phyloP scores from a whole-genome alignment of 2,888 invertebrate genomes.

The Agriotes lineatus region DNA sequence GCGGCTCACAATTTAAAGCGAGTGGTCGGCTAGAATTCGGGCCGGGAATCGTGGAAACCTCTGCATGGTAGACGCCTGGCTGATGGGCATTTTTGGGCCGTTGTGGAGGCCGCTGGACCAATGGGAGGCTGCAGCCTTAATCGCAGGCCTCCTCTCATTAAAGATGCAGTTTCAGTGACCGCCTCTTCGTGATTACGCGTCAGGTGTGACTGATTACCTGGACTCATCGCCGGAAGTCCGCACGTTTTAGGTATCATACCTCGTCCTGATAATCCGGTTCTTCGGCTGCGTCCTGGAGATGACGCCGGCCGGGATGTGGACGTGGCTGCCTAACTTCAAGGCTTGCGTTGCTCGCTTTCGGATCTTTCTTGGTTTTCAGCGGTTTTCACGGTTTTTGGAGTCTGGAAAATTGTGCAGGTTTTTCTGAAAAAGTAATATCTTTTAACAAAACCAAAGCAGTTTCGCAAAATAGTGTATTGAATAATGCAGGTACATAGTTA shows the following conservation, averaged over 20 bases:
- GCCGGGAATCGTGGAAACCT: conserved; percentile 54
- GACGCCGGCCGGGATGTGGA: conserved; percentile 17
- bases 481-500: no score
- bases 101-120: conserved; percentile 55
- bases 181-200: conserved; percentile 67
- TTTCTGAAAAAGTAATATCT: no score
- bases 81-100: conserved; percentile 58
- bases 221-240: conserved; percentile 63
- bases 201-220: conserved; percentile 66
- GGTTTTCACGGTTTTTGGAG: no score
- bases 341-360: conserved; percentile 2
- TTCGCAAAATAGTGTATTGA: no score
- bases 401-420: no score
- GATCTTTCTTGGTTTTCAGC: neutral
- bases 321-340: conserved; percentile 38
- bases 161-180: conserved; percentile 61
- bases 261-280: conserved; percentile 56
- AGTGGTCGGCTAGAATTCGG: conserved; percentile 51
- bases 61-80: conserved; percentile 52
- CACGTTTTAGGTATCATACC: conserved; percentile 52
- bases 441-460: no score
- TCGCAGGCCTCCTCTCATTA: conserved; percentile 62
- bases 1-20: conserved; percentile 57
- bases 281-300: conserved; percentile 18
- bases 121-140: no score